These are phyloP conservation scores for Labeo catla DNA, from an alignment of 2,113 vertebrate genomes.

Conservation along the genomic window DNA sequence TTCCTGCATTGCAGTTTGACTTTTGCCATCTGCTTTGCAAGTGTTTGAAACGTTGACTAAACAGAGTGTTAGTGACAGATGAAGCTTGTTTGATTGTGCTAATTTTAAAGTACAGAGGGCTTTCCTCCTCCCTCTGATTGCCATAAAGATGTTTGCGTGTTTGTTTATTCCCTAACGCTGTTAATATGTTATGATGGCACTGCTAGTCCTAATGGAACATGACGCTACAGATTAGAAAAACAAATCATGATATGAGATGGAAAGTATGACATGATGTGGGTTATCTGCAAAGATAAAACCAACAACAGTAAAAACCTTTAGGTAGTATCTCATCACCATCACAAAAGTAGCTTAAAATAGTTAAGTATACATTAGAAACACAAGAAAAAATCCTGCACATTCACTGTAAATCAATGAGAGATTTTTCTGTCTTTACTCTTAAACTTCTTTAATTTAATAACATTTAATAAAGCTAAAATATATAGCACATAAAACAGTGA, in stretches of 20 bases:
- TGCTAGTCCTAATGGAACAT: slow-evolving; percentile 8
- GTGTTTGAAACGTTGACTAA: slow-evolving; percentile 13
- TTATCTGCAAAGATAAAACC: neutral
- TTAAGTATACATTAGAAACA: neutral
- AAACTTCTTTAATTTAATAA: neutral
- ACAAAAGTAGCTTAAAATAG: neutral
- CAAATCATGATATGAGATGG: neutral
- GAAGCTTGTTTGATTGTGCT: slow-evolving; percentile 22
- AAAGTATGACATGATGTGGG: neutral
- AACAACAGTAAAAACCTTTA: neutral
- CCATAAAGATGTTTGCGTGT: neutral
- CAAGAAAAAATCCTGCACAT: neutral
- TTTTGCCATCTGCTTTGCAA: neutral
- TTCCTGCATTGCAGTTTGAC: neutral
- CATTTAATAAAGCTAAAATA: neutral
- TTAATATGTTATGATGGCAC: slow-evolving; percentile 16
- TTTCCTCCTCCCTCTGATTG: slow-evolving; percentile 9
- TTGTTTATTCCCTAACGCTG: neutral
- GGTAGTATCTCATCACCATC: neutral
- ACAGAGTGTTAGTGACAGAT: slow-evolving; percentile 1
- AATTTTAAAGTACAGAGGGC: neutral
- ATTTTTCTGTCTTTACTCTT: neutral
- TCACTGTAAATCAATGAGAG: neutral
- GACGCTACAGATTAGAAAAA: neutral
- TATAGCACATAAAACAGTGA: neutral